Conservation (phyloP, 2,113 vertebrate species). For the Prunella himalayana region DNA sequence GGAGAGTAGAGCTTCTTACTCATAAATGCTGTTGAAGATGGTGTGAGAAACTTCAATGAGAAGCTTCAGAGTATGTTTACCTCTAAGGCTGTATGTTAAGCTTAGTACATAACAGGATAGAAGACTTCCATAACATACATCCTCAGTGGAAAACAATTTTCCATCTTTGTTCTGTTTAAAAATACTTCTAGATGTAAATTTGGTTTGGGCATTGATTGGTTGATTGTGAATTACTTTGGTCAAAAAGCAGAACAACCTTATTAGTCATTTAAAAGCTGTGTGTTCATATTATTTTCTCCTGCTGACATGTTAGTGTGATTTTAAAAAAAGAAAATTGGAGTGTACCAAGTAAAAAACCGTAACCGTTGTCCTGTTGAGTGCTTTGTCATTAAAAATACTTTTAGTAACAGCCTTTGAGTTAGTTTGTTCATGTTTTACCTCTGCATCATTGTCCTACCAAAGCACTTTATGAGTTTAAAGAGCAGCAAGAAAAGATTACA, state of each 20-base stretch:
- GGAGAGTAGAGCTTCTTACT: background rate
- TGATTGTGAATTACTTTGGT: background rate
- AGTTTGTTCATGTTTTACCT: background rate
- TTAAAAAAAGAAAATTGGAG: background rate
- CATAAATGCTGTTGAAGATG: background rate
- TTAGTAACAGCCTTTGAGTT: background rate
- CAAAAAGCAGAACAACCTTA: background rate
- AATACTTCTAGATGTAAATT: background rate
- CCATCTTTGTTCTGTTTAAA: background rate
- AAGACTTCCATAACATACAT: background rate
- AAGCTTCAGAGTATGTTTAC: background rate
- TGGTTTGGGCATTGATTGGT: background rate
- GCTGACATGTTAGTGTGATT: background rate
- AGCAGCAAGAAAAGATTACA: background rate
- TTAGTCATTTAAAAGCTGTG: background rate
- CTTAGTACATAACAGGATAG: background rate
- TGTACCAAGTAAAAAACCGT: background rate
- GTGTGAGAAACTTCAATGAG: background rate
- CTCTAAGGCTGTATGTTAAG: background rate
- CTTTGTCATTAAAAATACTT: background rate
- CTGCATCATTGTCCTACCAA: background rate
- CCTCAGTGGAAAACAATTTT: background rate
- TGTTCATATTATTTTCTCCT: background rate
- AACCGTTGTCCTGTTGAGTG: background rate
- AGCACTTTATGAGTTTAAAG: background rate